Evolutionary conservation across 2,888 invertebrate species (phyloP).

Genomic region (Cheilosia vernalis): DNA sequence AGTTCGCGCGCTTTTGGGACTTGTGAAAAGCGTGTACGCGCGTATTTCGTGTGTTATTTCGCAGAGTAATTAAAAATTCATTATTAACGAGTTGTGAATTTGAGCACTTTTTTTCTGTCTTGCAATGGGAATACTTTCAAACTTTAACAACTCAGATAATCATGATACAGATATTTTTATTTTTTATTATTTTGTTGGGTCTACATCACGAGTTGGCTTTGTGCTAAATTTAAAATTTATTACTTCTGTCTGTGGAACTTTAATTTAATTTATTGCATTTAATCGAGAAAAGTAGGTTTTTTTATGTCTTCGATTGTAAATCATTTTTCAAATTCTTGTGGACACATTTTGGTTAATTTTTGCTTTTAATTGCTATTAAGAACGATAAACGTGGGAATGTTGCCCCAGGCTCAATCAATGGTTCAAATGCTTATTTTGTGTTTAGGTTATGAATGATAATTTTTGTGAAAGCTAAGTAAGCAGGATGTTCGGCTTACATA

Average conservation of each 20-base stretch:
- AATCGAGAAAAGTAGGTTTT: constrained; percentile 21
- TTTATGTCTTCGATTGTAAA: constrained; percentile 8
- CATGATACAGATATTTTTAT: not conserved
- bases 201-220: constrained; percentile 26
- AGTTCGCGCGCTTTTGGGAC: constrained; percentile 18
- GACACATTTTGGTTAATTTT: constrained; percentile 13
- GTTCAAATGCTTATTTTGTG: too few relatives aligned
- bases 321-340: constrained; percentile 1
- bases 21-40: constrained; percentile 39
- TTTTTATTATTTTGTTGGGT: constrained; percentile 8
- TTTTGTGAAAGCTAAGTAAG: too few relatives aligned
- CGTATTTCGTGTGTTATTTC: constrained; percentile 38
- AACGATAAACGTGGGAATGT: too few relatives aligned
- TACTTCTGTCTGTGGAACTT: constrained; percentile 22
- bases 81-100: constrained; percentile 48
- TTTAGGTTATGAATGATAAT: too few relatives aligned
- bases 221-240: constrained; percentile 62
- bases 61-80: constrained; percentile 59
- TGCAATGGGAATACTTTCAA: constrained; percentile 36
- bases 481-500: too few relatives aligned
- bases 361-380: constrained; percentile 3
- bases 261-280: constrained; percentile 39
- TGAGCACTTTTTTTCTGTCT: constrained; percentile 32
- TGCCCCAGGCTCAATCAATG: too few relatives aligned
- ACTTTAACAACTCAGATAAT: constrained; percentile 1